Evolutionary conservation across 2,797 vertebrate species (phyloP).

Genomic region (Lepilemur septentrionalis): DNA sequence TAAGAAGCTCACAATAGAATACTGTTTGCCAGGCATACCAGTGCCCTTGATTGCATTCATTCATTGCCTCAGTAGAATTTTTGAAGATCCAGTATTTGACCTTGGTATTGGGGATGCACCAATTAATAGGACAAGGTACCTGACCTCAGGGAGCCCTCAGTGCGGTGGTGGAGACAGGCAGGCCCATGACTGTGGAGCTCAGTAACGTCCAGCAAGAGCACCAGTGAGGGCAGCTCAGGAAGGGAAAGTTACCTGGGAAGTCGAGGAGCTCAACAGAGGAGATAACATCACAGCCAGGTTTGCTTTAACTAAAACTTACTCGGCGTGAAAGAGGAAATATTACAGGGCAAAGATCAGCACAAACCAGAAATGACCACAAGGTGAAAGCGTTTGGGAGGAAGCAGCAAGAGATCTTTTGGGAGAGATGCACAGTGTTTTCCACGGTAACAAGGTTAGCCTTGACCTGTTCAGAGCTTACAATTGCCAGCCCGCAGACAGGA

Average conservation of each 20-base stretch:
- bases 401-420: not conserved
- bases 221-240: no score
- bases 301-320: not conserved
- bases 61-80: not conserved
- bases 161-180: not conserved
- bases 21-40: no score
- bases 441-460: not conserved
- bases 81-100: not conserved
- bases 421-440: not conserved
- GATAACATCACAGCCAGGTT: not conserved
- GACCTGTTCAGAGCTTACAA: not conserved
- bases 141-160: not conserved
- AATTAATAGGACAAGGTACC: not conserved
- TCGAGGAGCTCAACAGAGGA: not conserved
- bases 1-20: not conserved
- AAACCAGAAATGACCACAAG: not conserved
- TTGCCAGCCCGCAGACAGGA: not conserved
- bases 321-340: not conserved
- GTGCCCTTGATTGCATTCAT: not conserved
- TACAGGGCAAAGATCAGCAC: not conserved
- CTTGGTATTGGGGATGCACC: not conserved
- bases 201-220: not conserved
- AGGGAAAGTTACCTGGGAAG: not conserved
- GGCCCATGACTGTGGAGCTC: not conserved
- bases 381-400: not conserved